These are phyloP conservation scores for Synanthedon myopaeformis DNA, from an alignment of 2,888 invertebrate species.

Conservation along the genomic window DNA sequence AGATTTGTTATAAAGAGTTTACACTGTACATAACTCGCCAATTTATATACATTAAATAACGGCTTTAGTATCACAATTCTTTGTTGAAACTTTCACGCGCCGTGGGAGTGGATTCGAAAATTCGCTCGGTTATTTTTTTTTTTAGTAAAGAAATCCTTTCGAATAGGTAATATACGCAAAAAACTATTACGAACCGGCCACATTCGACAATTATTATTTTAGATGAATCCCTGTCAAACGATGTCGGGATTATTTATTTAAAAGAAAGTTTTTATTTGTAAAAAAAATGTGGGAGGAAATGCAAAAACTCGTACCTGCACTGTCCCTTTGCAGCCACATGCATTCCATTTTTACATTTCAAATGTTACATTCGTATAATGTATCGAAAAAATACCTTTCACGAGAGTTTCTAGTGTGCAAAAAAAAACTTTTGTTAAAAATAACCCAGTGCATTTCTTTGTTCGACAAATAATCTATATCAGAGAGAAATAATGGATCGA, in stretches of 20 bases:
- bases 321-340: slow-evolving; percentile 64
- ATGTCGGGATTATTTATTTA: slow-evolving; percentile 67
- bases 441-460: slow-evolving; percentile 30
- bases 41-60: too few relatives aligned
- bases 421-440: slow-evolving; percentile 43
- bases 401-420: slow-evolving; percentile 29
- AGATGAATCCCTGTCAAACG: slow-evolving; percentile 61
- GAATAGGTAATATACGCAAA: not conserved
- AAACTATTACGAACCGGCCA: slow-evolving; percentile 15
- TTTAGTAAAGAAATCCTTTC: not conserved
- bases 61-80: too few relatives aligned
- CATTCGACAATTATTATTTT: slow-evolving; percentile 56
- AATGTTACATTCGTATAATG: slow-evolving; percentile 44
- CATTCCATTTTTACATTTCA: slow-evolving; percentile 40
- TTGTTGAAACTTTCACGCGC: too few relatives aligned
- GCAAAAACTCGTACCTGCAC: slow-evolving; percentile 64
- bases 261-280: slow-evolving; percentile 69
- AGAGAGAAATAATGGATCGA: slow-evolving; percentile 12
- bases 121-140: too few relatives aligned
- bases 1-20: too few relatives aligned
- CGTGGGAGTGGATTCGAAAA: too few relatives aligned
- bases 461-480: slow-evolving; percentile 13
- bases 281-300: slow-evolving; percentile 68
- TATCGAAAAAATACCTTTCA: slow-evolving; percentile 47
- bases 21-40: too few relatives aligned